Conservation (phyloP, 2,797 vertebrate genomes). For the Oreochromis mossambicus region DNA sequence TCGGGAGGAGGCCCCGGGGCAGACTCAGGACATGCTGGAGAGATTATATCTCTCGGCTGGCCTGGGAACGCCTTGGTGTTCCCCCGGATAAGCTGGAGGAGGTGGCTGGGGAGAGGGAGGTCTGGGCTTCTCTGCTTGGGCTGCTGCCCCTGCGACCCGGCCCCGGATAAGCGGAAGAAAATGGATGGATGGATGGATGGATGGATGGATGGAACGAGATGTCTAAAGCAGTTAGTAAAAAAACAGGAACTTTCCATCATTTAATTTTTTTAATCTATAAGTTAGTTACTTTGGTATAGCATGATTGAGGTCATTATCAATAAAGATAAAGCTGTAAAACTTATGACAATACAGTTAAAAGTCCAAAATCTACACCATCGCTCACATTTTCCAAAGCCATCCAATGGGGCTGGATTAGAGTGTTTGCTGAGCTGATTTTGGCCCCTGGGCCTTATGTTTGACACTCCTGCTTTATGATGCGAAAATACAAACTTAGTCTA, state of each 20-base stretch:
- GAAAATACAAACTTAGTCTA: neutral
- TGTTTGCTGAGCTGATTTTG: neutral
- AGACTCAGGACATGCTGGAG: too few species aligned
- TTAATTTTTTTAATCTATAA: neutral
- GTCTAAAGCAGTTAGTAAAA: neutral
- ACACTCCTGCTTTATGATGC: neutral
- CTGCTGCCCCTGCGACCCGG: too few species aligned
- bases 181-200: neutral
- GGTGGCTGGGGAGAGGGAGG: too few species aligned
- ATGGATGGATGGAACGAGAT: neutral
- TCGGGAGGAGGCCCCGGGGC: too few species aligned
- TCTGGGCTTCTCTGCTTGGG: too few species aligned
- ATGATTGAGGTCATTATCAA: neutral
- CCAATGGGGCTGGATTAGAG: neutral
- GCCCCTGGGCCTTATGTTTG: neutral
- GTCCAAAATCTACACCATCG: neutral
- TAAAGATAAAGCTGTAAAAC: neutral
- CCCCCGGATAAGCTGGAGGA: too few species aligned
- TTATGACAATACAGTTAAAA: neutral
- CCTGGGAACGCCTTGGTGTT: too few species aligned
- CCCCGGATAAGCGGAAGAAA: too few species aligned
- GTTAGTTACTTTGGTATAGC: neutral
- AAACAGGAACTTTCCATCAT: neutral
- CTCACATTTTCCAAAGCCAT: neutral
- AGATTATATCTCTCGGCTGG: too few species aligned